phyloP scores from a whole-genome alignment of 1,140 invertebrate genomes.

The Aphelinus certus region DNA sequence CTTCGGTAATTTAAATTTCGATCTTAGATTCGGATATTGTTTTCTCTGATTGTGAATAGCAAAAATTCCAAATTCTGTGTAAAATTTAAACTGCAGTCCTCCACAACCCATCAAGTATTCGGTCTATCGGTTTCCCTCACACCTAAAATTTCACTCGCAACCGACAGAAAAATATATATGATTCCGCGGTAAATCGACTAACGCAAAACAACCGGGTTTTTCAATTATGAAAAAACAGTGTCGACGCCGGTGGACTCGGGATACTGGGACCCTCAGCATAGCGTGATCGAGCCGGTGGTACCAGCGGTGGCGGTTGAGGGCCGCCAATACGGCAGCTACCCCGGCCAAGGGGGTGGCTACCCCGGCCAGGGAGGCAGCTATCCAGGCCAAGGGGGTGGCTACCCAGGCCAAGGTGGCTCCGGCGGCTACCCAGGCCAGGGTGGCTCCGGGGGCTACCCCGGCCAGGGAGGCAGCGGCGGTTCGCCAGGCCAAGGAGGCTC shows the following conservation, averaged over 20 bases:
- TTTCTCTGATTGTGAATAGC: too few species aligned
- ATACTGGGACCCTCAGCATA: conserved; percentile 13
- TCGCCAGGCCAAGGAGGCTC: not conserved
- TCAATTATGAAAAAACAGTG: too few species aligned
- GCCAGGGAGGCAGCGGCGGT: conserved; percentile 6
- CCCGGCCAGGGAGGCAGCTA: conserved; percentile 10
- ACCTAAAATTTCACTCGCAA: too few species aligned
- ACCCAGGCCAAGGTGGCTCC: conserved; percentile 16
- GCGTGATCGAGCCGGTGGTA: not conserved
- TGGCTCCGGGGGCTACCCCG: conserved; percentile 22
- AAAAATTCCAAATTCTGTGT: too few species aligned
- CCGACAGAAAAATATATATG: too few species aligned
- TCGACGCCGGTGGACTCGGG: not conserved
- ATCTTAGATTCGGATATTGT: too few species aligned
- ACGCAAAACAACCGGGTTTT: too few species aligned
- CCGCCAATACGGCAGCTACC: conserved; percentile 15
- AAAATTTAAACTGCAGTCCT: too few species aligned
- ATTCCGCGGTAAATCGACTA: too few species aligned
- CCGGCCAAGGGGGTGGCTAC: not conserved
- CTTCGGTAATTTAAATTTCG: too few species aligned
- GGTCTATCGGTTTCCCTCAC: too few species aligned
- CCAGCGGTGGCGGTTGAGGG: conserved; percentile 9
- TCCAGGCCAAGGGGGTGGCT: not conserved
- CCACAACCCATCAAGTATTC: too few species aligned
- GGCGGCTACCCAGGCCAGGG: conserved; percentile 9